Evolutionary conservation across 1,140 invertebrate species (phyloP).

Genomic region (Drosophila biarmipes): DNA sequence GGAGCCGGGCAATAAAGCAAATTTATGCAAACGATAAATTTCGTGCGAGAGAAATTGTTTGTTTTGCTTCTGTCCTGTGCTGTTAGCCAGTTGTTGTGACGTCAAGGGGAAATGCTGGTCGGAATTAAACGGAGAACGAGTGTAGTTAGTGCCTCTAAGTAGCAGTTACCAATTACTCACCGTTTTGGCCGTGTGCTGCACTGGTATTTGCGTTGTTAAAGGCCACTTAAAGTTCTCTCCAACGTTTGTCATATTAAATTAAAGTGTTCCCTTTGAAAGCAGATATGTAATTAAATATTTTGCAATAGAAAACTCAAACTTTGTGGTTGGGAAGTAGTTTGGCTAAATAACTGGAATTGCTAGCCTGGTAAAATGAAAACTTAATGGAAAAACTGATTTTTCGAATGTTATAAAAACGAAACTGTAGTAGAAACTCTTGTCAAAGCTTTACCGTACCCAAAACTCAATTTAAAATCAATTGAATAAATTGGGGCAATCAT

Average conservation of each 20-base stretch:
- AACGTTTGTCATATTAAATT: neutral
- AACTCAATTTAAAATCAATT: neutral
- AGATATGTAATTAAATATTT: slow-evolving; percentile 1
- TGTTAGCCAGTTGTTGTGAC: slow-evolving; percentile 43
- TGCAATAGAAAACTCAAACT: neutral
- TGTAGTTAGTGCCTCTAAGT: slow-evolving; percentile 63
- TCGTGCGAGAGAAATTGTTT: slow-evolving; percentile 74
- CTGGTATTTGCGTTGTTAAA: slow-evolving; percentile 4
- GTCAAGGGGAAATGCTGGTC: slow-evolving; percentile 16
- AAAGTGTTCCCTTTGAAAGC: too few relatives aligned
- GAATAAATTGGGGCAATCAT: neutral
- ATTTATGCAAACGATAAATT: slow-evolving; percentile 84
- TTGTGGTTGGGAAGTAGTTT: neutral
- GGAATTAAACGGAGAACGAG: slow-evolving; percentile 19
- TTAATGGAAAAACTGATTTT: too few relatives aligned
- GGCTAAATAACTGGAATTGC: neutral
- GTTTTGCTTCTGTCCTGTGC: slow-evolving; percentile 53
- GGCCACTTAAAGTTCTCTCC: slow-evolving; percentile 1
- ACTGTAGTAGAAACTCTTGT: too few relatives aligned
- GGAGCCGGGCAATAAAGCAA: slow-evolving; percentile 79
- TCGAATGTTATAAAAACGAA: neutral
- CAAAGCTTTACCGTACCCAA: neutral
- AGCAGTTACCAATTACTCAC: slow-evolving; percentile 58
- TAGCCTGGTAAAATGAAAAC: too few relatives aligned
- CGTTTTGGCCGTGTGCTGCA: slow-evolving; percentile 9